A percentile compares a stretch with the other conserved stretches of the same genome.
Conservation (phyloP, 2,113 vertebrate species). For the Siphamia tubifer region DNA sequence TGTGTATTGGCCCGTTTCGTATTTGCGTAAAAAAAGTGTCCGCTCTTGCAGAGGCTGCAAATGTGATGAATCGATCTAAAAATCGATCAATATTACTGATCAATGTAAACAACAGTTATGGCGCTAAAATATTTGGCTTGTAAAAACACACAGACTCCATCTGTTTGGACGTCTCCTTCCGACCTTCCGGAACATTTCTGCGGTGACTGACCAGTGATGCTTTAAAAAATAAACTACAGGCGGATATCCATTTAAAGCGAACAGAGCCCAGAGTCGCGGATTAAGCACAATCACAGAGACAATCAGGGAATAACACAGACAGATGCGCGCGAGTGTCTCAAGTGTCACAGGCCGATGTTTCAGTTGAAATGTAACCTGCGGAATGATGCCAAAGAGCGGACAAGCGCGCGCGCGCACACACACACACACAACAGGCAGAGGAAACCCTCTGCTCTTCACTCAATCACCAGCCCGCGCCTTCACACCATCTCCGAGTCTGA, state of each 20-base stretch:
- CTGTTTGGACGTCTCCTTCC: too few relatives aligned
- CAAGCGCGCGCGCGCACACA: too few relatives aligned
- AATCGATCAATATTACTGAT: slow-evolving; percentile 30
- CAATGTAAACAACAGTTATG: slow-evolving; percentile 25
- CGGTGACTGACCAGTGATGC: not conserved
- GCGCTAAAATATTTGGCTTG: slow-evolving; percentile 28
- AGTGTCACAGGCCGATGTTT: not conserved
- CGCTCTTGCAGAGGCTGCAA: not conserved
- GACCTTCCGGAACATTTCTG: too few relatives aligned
- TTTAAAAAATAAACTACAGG: not conserved
- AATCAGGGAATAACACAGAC: not conserved
- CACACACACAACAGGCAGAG: too few relatives aligned
- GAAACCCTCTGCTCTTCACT: slow-evolving; percentile 41
- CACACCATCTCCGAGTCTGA: too few relatives aligned
- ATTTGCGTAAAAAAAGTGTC: slow-evolving; percentile 42
- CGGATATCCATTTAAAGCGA: not conserved
- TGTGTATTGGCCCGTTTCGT: slow-evolving; percentile 20
- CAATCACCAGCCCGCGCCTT: too few relatives aligned
- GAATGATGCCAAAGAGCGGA: slow-evolving; percentile 31
- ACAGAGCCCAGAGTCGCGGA: slow-evolving; percentile 33
- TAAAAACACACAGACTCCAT: slow-evolving; percentile 1
- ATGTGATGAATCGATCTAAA: slow-evolving; percentile 3
- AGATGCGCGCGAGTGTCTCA: not conserved
- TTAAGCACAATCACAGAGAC: not conserved
- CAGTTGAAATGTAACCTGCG: not conserved